A percentile compares a stretch with the other conserved stretches of the same genome.
Conservation (phyloP, 2,888 invertebrate genomes). For the Oithona nana region DNA sequence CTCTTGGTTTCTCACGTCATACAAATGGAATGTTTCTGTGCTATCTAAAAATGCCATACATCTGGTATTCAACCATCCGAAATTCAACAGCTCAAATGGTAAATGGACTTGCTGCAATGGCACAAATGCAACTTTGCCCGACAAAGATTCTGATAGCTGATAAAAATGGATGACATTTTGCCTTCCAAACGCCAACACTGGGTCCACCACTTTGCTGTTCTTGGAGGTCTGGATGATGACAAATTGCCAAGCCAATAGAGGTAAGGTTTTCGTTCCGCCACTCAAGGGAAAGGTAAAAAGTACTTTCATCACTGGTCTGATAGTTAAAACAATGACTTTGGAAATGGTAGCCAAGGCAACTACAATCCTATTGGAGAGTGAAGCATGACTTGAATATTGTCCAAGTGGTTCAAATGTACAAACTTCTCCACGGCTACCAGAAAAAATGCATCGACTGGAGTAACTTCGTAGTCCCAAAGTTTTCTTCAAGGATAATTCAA, state of each 20-base stretch:
- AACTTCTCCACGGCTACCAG: conserved; percentile 90
- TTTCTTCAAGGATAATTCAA: conserved; percentile 51
- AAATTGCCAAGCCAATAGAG: conserved; percentile 79
- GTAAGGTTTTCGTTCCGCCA: conserved; percentile 50
- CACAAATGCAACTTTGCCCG: conserved; percentile 34
- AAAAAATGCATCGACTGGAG: conserved; percentile 72
- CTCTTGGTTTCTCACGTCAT: conserved; percentile 72
- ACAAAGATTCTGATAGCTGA: conserved; percentile 30
- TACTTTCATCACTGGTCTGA: conserved; percentile 54
- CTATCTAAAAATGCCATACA: conserved; percentile 68
- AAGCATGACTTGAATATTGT: conserved; percentile 32
- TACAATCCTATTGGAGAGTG: conserved; percentile 50
- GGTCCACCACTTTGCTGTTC: conserved; percentile 47
- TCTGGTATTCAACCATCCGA: conserved; percentile 61
- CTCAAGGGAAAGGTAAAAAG: conserved; percentile 51
- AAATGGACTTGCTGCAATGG: conserved; percentile 49
- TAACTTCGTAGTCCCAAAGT: conserved; percentile 40
- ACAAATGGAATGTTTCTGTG: conserved; percentile 61
- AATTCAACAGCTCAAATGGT: conserved; percentile 48
- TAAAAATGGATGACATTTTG: conserved; percentile 67
- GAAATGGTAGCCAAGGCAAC: conserved; percentile 85
- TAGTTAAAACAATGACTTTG: conserved; percentile 60
- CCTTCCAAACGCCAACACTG: conserved; percentile 72
- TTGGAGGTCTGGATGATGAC: conserved; percentile 53
- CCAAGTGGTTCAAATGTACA: conserved; percentile 49